Conservation (phyloP, 2,888 invertebrate species). For the Diloba caeruleocephala region DNA sequence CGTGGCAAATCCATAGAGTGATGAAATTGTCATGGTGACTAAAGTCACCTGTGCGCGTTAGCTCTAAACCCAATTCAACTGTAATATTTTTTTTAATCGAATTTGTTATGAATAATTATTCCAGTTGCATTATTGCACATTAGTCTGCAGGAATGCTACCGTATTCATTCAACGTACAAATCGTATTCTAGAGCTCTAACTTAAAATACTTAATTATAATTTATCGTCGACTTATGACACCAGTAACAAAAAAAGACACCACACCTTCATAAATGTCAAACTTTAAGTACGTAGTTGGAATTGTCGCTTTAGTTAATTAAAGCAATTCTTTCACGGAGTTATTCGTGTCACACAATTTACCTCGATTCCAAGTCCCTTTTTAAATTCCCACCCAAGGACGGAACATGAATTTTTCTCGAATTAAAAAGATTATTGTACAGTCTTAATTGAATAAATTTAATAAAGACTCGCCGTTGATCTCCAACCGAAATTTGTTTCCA, state of each 20-base stretch:
- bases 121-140: no score
- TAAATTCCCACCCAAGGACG: slow-evolving; percentile 11
- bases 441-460: slow-evolving; percentile 38
- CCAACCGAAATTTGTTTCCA: slow-evolving; percentile 30
- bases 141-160: no score
- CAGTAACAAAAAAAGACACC: slow-evolving; percentile 13
- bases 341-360: slow-evolving; percentile 28
- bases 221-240: slow-evolving; percentile 5
- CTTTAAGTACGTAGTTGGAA: slow-evolving; percentile 14
- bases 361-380: slow-evolving; percentile 17
- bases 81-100: no score
- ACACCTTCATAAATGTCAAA: slow-evolving; percentile 13
- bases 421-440: slow-evolving; percentile 30
- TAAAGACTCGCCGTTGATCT: slow-evolving; percentile 27
- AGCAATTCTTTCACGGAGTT: slow-evolving; percentile 30
- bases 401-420: slow-evolving; percentile 21
- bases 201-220: no score
- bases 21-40: no score
- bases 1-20: no score
- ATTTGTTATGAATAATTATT: no score
- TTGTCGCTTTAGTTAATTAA: slow-evolving; percentile 39
- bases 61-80: no score
- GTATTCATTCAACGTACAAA: no score
- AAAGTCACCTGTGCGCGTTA: no score
- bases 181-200: no score